These are phyloP conservation scores for Mugil cephalus DNA, from an alignment of 2,113 vertebrate genomes.

Conservation along the genomic window DNA sequence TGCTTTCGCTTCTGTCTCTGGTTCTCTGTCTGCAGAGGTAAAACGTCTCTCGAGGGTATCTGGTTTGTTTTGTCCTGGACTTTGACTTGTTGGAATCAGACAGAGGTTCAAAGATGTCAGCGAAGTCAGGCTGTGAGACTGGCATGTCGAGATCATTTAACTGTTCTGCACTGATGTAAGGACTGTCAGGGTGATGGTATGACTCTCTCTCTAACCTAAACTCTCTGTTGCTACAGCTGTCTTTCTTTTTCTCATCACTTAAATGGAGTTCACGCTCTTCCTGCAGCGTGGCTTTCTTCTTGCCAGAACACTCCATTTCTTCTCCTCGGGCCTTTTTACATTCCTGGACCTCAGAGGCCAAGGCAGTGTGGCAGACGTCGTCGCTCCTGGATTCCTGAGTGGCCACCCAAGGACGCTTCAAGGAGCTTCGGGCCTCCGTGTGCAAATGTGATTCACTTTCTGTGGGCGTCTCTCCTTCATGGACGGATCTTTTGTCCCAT, in stretches of 20 bases:
- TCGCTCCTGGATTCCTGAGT: constrained; percentile 8
- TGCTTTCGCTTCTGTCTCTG: not conserved
- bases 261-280: constrained; percentile 11
- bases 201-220: not conserved
- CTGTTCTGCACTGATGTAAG: not conserved
- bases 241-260: constrained; percentile 15
- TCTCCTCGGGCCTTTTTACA: constrained; percentile 62
- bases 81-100: not conserved
- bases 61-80: not conserved
- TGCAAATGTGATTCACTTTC: not conserved
- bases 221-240: not conserved
- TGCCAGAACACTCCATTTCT: not conserved
- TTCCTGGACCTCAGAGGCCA: constrained; percentile 28
- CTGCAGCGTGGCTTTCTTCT: constrained; percentile 28
- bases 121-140: not conserved
- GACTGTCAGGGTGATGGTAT: not conserved
- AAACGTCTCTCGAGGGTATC: constrained; percentile 33
- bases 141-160: not conserved
- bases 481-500: not conserved
- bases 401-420: constrained; percentile 39
- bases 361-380: not conserved
- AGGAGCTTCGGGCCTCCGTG: not conserved
- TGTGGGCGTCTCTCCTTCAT: too few relatives aligned
- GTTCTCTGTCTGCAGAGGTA: constrained; percentile 13
- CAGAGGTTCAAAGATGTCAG: not conserved